Evolutionary conservation across 2,113 vertebrate species (phyloP), one percentile per base, ranked within the genome.

Genomic region (Serilophus lunatus): DNA sequence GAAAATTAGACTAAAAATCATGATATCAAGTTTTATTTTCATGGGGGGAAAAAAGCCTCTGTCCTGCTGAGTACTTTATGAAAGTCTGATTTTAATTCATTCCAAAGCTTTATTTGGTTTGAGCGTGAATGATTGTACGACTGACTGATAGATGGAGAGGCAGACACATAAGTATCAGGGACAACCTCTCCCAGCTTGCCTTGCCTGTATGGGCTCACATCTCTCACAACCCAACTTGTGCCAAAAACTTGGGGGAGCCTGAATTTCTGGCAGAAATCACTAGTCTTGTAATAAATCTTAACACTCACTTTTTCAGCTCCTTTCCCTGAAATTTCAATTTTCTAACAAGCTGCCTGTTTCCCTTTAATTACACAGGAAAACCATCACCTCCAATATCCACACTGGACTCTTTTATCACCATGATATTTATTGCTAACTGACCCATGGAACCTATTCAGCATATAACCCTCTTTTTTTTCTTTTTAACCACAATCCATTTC

Each of bases 401-500:
- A 0, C 51, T 38, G 63, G 89, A 54, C 47, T 96, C 89, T 90
- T 95, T 96, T 97, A 97, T 96, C 51, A 2, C 96, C 81, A n/a
- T 14, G 14, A 17, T 97, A 97, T 97, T 98, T 97, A 98, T 96
- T 96, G 82, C 91, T 91, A 80, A 75, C 85, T 92, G 93, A 88
- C 20, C 47, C 45, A 0, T 26, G 78, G 89, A 94, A 95, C 90
- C 94, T 96, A 86, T 95, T 97, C 95, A 95, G 93, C 95, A 90
- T 79, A 93, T 93, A 94, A 94, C 84, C 94, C 86, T 88, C 74
- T 79, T 75, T 59, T 49, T 90, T 7, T 66, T 17, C 64, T 80
- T 93, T 97, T 97, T 96, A 93, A 97, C 92, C 96, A 98, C 96
- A 97, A 97, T 97, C 97, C 95, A 97, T 98, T 97, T 97, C 97